These are phyloP conservation scores for Euproctis similis DNA, from an alignment of 2,888 invertebrate genomes.

Conservation along the genomic window DNA sequence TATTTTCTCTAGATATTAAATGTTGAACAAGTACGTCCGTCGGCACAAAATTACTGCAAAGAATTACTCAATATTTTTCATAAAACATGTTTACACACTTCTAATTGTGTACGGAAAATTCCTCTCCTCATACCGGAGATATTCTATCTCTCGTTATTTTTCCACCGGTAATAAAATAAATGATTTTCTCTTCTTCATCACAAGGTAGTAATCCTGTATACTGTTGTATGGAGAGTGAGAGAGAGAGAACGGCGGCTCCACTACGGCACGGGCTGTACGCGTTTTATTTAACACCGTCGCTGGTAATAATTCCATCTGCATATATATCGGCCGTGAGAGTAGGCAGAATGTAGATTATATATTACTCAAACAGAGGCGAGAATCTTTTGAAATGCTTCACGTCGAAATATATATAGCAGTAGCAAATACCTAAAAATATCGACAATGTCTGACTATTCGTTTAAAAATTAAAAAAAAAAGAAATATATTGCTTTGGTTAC, in stretches of 20 bases:
- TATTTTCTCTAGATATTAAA: too few relatives aligned
- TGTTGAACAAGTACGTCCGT: too few relatives aligned
- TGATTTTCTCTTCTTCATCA: conserved; percentile 56
- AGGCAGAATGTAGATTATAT: conserved; percentile 22
- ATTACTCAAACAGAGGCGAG: conserved; percentile 14
- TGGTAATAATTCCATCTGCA: conserved; percentile 55
- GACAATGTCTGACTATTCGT: too few relatives aligned
- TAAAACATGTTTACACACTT: conserved; percentile 14
- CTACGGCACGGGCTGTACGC: conserved; percentile 24
- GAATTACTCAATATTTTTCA: conserved; percentile 1
- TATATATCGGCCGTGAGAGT: conserved; percentile 42
- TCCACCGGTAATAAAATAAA: conserved; percentile 56
- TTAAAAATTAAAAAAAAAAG: too few relatives aligned
- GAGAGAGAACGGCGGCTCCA: too few relatives aligned
- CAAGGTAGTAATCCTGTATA: conserved; percentile 33
- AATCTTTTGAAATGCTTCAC: conserved; percentile 1
- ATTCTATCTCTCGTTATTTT: conserved; percentile 39
- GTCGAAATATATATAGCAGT: neutral
- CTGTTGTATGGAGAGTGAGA: conserved; percentile 7
- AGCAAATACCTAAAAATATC: too few relatives aligned
- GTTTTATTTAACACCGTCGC: conserved; percentile 50
- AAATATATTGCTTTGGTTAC: too few relatives aligned
- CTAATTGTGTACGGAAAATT: conserved; percentile 34
- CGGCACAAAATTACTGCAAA: neutral
- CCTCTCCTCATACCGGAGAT: conserved; percentile 20